These are phyloP conservation scores for Carabus problematicus DNA, from an alignment of 2,888 invertebrate genomes.

Conservation along the genomic window DNA sequence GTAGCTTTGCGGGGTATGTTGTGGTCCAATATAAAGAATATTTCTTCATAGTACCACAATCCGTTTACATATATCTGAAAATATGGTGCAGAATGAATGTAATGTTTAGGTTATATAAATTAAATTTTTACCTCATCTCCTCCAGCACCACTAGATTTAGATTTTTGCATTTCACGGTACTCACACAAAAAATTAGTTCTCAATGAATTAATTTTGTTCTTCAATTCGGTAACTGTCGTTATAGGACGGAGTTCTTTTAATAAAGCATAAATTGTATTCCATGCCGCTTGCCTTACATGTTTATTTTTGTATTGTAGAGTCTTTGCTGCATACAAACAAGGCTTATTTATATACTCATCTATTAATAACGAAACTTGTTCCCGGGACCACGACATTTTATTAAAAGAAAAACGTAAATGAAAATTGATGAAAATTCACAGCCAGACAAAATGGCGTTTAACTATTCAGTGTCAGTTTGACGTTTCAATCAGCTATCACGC, in stretches of 20 bases:
- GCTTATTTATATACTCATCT: conserved; percentile 24
- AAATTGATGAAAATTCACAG: no score
- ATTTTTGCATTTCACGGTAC: conserved; percentile 9
- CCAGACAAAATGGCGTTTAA: no score
- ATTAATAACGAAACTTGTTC: conserved; percentile 21
- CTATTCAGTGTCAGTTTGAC: no score
- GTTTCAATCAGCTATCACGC: no score
- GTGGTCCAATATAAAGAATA: conserved; percentile 3
- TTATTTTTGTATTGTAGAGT: conserved; percentile 21
- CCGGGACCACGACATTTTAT: no score
- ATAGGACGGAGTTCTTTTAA: conserved; percentile 5
- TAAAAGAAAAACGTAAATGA: no score
- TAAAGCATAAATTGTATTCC: background rate
- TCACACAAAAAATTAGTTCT: conserved; percentile 26
- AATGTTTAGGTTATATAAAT: conserved; percentile 3
- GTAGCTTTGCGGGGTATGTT: background rate
- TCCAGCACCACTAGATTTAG: conserved; percentile 23
- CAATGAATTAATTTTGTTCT: conserved; percentile 25
- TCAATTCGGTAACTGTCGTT: conserved; percentile 13
- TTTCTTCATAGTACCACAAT: background rate
- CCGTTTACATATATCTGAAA: background rate
- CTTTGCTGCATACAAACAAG: conserved; percentile 25
- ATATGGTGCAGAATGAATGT: background rate
- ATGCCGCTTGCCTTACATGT: conserved; percentile 14
- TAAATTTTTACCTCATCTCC: conserved; percentile 20